Evolutionary conservation across 2,113 vertebrate species (phyloP), one percentile per base, ranked within the genome.

Genomic region (Hirundichthys speculiger): DNA sequence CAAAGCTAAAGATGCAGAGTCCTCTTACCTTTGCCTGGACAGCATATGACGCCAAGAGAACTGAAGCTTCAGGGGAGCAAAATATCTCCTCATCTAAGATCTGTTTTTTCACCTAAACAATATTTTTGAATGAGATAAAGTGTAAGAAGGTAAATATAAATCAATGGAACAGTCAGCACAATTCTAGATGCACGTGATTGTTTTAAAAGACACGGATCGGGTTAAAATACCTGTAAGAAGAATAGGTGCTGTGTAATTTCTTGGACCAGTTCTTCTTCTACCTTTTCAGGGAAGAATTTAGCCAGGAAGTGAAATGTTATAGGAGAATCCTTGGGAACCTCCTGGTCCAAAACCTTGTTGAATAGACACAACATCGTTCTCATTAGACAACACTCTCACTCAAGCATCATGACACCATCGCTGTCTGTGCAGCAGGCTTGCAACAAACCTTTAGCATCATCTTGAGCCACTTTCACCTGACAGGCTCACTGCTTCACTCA

Each of bases 201-300:
- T 21, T 39, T 49, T 18, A 18, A 2, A 27, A 43, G 4, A 59
- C 21, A 57, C 30, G 2, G 27, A 9, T 9, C 6, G 30, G 30
- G 38, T 15, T 15, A 0, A 0, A 47, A 5, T 65, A 97, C 96
- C 94, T 98, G 96, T 86, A 98, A 94, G 75, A 98, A 98, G 86
- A 98, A 98, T 52, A 98, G 94, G 75, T 98, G 96, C 74, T 97
- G 96, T 7, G 96, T 98, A 54, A 98, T 96, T 88, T 98, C 96
- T 89, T 98, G 96, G 42, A 98, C 92, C 5, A 98, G 91, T 62
- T 98, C 96, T 34, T 96, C 95, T 84, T 96, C 94, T 30, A 96
- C 96, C 70, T 96, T 97, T 88, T 98, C 96, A 13, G 96, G 96
- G 72, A 97, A 98, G 76, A 98, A 98, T 73, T 96, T 98, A 1